These are phyloP conservation scores for Andricus curvator DNA, from an alignment of 2,888 invertebrate genomes.

Conservation along the genomic window DNA sequence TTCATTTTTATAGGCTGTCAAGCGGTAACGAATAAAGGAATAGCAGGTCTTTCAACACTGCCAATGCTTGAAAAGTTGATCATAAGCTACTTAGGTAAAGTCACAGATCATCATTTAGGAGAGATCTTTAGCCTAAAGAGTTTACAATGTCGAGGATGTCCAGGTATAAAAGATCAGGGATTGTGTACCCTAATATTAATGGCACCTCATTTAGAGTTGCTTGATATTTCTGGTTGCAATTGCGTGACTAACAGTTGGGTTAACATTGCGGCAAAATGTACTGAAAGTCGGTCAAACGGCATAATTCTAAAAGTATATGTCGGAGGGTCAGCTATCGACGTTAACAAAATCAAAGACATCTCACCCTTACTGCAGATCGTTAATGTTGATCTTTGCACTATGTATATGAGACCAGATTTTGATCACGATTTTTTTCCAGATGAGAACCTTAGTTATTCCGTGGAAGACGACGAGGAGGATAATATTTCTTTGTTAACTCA, in stretches of 20 bases:
- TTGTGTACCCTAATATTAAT: constrained; percentile 61
- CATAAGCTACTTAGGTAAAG: constrained; percentile 62
- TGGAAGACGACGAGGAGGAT: neutral
- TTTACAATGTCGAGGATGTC: constrained; percentile 68
- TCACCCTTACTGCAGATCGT: constrained; percentile 70
- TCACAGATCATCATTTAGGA: constrained; percentile 63
- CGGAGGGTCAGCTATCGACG: constrained; percentile 60
- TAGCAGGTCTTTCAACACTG: constrained; percentile 63
- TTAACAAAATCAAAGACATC: constrained; percentile 50
- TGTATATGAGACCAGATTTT: constrained; percentile 3
- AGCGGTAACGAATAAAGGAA: constrained; percentile 62
- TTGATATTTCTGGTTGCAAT: constrained; percentile 70
- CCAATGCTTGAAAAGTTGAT: constrained; percentile 65
- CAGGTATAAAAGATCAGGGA: constrained; percentile 60
- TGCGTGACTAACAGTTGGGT: constrained; percentile 63
- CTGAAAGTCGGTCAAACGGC: constrained; percentile 66
- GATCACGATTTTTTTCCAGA: constrained; percentile 5
- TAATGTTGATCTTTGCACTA: constrained; percentile 60
- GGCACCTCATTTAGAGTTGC: constrained; percentile 62
- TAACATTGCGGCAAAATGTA: constrained; percentile 63
- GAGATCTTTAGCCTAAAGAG: constrained; percentile 63
- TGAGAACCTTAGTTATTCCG: constrained; percentile 1
- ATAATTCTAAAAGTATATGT: constrained; percentile 67
- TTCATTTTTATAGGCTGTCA: constrained; percentile 56
- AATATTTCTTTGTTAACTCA: neutral